Evolutionary conservation across 2,797 vertebrate species (phyloP).

Genomic region (Aulostomus chinensis): DNA sequence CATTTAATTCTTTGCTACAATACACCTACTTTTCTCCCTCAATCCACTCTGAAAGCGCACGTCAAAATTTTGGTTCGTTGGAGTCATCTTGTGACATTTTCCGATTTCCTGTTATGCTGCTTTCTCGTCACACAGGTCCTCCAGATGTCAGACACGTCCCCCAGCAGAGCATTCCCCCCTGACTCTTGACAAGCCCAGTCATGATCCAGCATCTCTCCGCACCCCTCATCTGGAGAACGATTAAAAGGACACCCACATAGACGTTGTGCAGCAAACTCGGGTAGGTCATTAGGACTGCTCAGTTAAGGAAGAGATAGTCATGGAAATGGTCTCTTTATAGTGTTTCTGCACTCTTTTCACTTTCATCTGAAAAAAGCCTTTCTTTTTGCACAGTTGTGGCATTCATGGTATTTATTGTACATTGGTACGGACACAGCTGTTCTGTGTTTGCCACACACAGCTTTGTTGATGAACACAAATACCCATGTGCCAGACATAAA

Average conservation of each 20-base stretch:
- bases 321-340: no score
- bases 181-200: constrained; percentile 61
- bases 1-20: not conserved
- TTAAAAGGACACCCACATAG: constrained; percentile 47
- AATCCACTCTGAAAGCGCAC: not conserved
- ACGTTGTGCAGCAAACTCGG: constrained; percentile 9
- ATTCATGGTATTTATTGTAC: not conserved
- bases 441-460: constrained; percentile 3
- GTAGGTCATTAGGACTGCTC: constrained; percentile 4
- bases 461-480: constrained; percentile 24
- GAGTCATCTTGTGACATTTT: constrained; percentile 8
- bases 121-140: constrained; percentile 42
- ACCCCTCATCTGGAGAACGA: constrained; percentile 26
- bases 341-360: constrained; percentile 3
- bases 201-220: constrained; percentile 37
- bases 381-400: no score
- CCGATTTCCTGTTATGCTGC: constrained; percentile 20
- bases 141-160: constrained; percentile 42
- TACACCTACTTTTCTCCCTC: not conserved
- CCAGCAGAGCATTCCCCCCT: constrained; percentile 40
- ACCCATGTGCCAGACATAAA: no score
- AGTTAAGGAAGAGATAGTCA: no score
- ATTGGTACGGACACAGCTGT: not conserved
- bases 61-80: constrained; percentile 14
- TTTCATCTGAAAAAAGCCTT: constrained; percentile 9